Base-by-base conservation (phyloP, 2,888 invertebrate genomes). In the Epinotia nisella region DNA sequence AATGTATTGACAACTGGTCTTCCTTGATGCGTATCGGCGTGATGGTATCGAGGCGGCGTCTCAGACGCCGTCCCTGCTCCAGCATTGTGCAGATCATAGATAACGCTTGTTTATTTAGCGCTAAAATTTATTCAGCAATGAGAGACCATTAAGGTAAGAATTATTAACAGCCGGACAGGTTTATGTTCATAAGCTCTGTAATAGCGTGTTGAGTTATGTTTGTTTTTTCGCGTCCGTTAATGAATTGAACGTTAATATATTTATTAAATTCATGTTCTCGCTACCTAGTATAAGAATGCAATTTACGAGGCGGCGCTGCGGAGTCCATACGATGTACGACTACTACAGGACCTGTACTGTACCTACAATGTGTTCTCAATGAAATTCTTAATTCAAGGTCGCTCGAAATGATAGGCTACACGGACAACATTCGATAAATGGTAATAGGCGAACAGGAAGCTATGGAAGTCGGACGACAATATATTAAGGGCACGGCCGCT, bases 1-100 rank as follows among this genome's bases (percentile, higher is more conserved):
- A 90, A 89, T 91, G 92, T 92, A 93, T 92, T 92, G 93, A 93
- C 93, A 92, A 91, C 87, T 92, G 90, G 93, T 92, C 93, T 93
- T 93, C 93, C 93, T 92, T 91, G 93, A 93, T 93, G 88, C 86
- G 82, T 93, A 93, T 93, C 93, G 90, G 90, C 81, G 90, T 92
- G 93, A 92, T 93, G 90, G 88, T 92, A 92, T 92, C 92, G 86
- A 80, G 81, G 89, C 92, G 92, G 92, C 91, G 90, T 90, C 91
- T 91, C 90, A 90, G 92, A 88, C 90, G 90, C 90, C 85, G 89
- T 84, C 88, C 88, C 84, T 87, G 84, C 82, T 87, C 87, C 87
- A 85, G 90, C 88, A 88, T 92, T 90, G 89, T 90, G 88, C 81
- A 87, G 92, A 93, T 92, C 86, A 78, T 83, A 82, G 93, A 93